Percentiles rank a stretch among this genome's conserved stretches.
Conservation (phyloP, 2,113 vertebrate genomes). For the Excalfactoria chinensis region DNA sequence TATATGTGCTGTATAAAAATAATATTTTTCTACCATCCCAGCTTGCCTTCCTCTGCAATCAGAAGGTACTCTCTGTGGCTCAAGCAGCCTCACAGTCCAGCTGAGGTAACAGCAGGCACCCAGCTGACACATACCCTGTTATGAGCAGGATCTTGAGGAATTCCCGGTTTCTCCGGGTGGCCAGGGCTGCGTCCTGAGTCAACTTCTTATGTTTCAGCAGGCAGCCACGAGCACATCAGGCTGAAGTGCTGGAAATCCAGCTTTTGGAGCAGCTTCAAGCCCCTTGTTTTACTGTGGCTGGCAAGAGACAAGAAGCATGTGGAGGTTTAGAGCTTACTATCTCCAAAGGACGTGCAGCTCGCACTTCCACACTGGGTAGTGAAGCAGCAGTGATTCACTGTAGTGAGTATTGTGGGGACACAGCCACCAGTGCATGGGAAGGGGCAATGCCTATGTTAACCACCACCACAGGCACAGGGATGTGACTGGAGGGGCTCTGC, state of each 20-base stretch:
- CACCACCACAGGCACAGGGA: rapidly evolving
- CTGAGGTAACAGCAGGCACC: neutral
- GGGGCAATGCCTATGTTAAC: neutral
- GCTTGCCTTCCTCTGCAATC: neutral
- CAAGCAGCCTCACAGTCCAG: neutral
- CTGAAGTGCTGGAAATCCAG: neutral
- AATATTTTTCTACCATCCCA: neutral
- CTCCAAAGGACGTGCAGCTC: neutral
- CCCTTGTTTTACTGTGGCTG: neutral
- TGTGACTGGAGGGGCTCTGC: neutral
- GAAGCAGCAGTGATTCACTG: neutral
- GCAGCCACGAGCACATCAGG: neutral
- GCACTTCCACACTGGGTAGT: neutral
- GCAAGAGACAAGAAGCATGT: neutral
- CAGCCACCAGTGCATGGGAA: neutral
- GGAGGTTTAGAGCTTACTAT: neutral
- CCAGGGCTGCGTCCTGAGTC: neutral
- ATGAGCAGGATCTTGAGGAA: neutral
- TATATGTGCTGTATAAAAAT: neutral
- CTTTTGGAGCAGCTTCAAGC: neutral
- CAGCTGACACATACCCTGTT: neutral
- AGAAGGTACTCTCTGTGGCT: neutral
- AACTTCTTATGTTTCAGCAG: neutral
- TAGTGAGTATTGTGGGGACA: neutral
- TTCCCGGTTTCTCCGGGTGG: neutral